Percentiles rank a stretch among this genome's conserved stretches.
Conservation (phyloP, 2,797 vertebrate genomes). For the Gorsachius magnificus region DNA sequence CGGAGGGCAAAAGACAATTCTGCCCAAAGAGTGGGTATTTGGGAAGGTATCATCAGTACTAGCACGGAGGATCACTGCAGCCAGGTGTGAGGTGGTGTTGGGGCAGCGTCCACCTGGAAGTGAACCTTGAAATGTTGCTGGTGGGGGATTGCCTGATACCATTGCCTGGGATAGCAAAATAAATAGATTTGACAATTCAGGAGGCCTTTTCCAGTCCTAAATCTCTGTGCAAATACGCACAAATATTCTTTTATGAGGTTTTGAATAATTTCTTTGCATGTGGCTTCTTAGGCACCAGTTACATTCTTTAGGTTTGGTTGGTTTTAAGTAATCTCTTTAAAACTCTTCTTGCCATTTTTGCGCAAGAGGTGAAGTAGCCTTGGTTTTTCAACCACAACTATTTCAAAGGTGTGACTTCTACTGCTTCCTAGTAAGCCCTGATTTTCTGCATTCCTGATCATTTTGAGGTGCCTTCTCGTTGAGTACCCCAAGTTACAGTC, state of each 20-base stretch:
- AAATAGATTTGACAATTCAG: neutral
- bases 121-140: neutral
- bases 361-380: neutral
- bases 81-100: neutral
- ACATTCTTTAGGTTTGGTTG: conserved; percentile 21
- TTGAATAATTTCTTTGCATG: neutral
- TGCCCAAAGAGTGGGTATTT: neutral
- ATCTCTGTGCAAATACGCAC: neutral
- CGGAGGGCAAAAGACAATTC: neutral
- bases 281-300: conserved; percentile 27
- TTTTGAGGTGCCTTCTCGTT: neutral
- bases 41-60: neutral
- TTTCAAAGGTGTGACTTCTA: neutral
- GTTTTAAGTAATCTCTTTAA: conserved; percentile 33
- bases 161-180: neutral
- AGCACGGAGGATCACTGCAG: neutral
- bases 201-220: neutral
- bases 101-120: neutral
- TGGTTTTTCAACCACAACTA: neutral
- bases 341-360: conserved; percentile 17
- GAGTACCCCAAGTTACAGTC: neutral
- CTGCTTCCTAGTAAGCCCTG: neutral
- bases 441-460: conserved; percentile 10
- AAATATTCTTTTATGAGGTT: neutral
- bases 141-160: neutral